These are phyloP conservation scores for Cebus imitator DNA, from an alignment of 2,113 vertebrate genomes.

Conservation along the genomic window DNA sequence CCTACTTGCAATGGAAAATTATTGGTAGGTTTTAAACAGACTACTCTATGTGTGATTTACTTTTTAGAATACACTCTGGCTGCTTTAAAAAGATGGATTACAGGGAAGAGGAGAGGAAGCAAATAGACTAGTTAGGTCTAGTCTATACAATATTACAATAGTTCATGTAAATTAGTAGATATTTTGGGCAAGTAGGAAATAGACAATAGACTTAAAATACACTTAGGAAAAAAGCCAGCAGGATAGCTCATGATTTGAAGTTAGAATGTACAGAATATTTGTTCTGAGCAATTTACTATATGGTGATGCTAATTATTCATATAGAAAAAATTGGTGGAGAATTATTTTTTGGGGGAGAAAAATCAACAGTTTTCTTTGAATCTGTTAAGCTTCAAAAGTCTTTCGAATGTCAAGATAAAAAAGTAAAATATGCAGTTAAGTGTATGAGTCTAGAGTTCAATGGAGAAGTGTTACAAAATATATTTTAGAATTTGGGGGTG, in stretches of 20 bases:
- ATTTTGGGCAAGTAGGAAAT: neutral
- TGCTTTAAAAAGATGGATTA: neutral
- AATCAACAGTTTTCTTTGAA: neutral
- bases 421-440: neutral
- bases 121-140: neutral
- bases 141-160: neutral
- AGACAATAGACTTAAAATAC: neutral
- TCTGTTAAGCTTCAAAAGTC: neutral
- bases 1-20: neutral
- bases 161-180: neutral
- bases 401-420: neutral
- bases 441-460: neutral
- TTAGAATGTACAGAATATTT: neutral
- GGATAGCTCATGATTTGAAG: neutral
- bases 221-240: neutral
- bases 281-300: neutral
- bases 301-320: neutral
- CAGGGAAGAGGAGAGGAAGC: neutral
- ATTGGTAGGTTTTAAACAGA: neutral
- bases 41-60: neutral
- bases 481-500: neutral
- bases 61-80: neutral
- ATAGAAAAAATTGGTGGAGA: neutral
- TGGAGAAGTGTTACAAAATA: neutral
- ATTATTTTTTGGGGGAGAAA: neutral